Percentiles rank a stretch among this genome's conserved stretches.
Evolutionary conservation across 30 jellyfish, hydroid and myxozoan genomes (phyloP).

Genomic region (Sanderia malayensis): DNA sequence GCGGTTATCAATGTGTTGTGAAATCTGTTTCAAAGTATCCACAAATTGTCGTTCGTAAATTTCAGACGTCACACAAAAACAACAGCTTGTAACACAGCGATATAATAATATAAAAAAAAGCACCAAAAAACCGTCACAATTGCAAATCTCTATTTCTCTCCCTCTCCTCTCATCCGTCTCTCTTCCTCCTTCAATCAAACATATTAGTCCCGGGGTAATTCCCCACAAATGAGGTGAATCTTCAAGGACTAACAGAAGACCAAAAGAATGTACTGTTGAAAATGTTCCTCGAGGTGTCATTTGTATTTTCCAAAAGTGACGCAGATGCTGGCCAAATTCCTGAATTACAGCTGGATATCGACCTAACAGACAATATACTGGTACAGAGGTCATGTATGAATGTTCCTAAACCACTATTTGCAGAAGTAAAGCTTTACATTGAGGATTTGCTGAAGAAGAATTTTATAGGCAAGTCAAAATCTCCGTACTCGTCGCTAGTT

Average conservation of each 20-base stretch:
- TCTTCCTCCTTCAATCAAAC: too few species aligned
- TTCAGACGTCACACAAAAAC: too few species aligned
- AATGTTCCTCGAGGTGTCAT: too few species aligned
- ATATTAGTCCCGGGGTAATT: too few species aligned
- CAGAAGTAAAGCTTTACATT: constrained; percentile 28
- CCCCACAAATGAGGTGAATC: constrained; percentile 25
- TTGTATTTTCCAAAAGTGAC: constrained; percentile 36
- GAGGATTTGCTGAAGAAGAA: constrained; percentile 21
- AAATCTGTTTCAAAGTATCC: too few species aligned
- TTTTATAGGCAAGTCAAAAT: too few species aligned
- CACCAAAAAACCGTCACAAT: too few species aligned
- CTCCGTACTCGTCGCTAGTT: constrained; percentile 35
- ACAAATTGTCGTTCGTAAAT: too few species aligned
- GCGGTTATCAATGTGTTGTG: constrained; percentile 14
- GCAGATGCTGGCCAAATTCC: constrained; percentile 25
- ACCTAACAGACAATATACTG: constrained; percentile 28
- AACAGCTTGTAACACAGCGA: too few species aligned
- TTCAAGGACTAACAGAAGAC: constrained; percentile 19
- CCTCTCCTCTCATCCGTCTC: too few species aligned
- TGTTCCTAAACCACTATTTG: constrained; percentile 34
- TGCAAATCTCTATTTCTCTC: too few species aligned
- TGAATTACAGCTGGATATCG: constrained; percentile 19
- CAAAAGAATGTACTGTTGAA: constrained; percentile 8
- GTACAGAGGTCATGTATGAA: constrained; percentile 26
- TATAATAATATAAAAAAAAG: too few species aligned